Evolutionary conservation across 2,888 invertebrate species (phyloP).

Genomic region (Liposcelis brunnea): DNA sequence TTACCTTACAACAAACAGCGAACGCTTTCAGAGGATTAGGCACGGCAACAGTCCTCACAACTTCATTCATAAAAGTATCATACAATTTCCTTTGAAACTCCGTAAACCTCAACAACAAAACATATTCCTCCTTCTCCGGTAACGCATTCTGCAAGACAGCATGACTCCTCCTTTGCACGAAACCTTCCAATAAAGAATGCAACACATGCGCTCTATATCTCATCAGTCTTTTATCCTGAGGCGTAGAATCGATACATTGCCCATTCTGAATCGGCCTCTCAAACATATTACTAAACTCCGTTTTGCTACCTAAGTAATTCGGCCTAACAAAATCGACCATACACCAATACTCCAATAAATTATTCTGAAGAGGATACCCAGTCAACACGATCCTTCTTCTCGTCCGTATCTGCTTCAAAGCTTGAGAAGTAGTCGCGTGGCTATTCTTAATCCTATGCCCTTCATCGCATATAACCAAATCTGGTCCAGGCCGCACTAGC

Average conservation of each 20-base stretch:
- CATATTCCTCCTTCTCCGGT: slow-evolving; percentile 90
- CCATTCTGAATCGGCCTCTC: slow-evolving; percentile 97
- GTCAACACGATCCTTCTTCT: slow-evolving; percentile 89
- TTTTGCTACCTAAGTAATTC: slow-evolving; percentile 89
- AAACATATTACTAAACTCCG: slow-evolving; percentile 97
- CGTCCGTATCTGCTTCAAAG: slow-evolving; percentile 86
- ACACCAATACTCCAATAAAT: slow-evolving; percentile 92
- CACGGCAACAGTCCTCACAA: slow-evolving; percentile 66
- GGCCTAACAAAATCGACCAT: slow-evolving; percentile 99
- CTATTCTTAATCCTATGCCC: slow-evolving; percentile 97
- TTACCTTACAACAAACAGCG: slow-evolving; percentile 90
- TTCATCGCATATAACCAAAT: slow-evolving; percentile 78
- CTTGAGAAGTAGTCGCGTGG: slow-evolving; percentile 89
- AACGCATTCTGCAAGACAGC: slow-evolving; percentile 80
- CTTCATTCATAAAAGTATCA: slow-evolving; percentile 83
- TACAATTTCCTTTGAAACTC: slow-evolving; percentile 80
- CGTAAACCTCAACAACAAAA: slow-evolving; percentile 78
- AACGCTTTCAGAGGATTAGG: slow-evolving; percentile 95
- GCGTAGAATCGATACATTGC: slow-evolving; percentile 92
- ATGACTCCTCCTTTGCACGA: slow-evolving; percentile 89
- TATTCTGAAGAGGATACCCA: slow-evolving; percentile 96
- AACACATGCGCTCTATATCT: slow-evolving; percentile 88
- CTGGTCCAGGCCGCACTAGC: slow-evolving; percentile 79
- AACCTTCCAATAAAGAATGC: slow-evolving; percentile 84
- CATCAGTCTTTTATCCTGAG: slow-evolving; percentile 86